Percentiles rank a stretch among this genome's conserved stretches.
These are phyloP conservation scores for Chelidonichthys spinosus DNA, from an alignment of 2,797 vertebrate species.

Conservation along the genomic window DNA sequence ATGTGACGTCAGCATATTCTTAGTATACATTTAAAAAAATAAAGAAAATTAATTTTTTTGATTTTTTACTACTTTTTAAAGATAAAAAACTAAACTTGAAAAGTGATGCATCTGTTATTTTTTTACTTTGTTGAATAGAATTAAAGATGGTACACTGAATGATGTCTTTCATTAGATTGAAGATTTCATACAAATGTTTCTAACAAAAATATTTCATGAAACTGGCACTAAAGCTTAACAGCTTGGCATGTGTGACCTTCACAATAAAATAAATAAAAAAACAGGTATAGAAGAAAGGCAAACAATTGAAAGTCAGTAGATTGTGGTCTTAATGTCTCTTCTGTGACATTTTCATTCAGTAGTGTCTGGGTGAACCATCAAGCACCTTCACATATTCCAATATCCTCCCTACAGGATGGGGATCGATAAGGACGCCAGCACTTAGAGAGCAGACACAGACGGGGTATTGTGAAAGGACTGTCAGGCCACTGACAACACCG, in stretches of 20 bases:
- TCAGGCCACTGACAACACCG: slow-evolving; percentile 89
- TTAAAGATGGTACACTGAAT: not conserved
- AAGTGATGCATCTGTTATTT: not conserved
- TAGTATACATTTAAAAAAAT: no score
- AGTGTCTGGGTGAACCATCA: slow-evolving; percentile 23
- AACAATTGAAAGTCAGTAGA: slow-evolving; percentile 6
- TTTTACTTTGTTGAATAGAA: not conserved
- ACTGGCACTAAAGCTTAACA: not conserved
- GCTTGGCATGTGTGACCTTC: not conserved
- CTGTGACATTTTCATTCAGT: slow-evolving; percentile 15
- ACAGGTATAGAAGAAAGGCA: not conserved
- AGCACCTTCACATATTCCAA: slow-evolving; percentile 36
- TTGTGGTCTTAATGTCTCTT: slow-evolving; percentile 1
- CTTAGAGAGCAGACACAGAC: slow-evolving; percentile 85
- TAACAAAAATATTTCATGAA: not conserved
- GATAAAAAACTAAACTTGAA: not conserved
- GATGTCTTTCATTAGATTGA: not conserved
- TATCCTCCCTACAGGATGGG: slow-evolving; percentile 58
- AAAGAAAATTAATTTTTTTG: not conserved
- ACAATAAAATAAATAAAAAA: no score
- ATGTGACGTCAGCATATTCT: not conserved
- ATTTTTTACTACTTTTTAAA: not conserved
- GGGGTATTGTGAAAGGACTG: slow-evolving; percentile 87
- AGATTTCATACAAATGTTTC: not conserved
- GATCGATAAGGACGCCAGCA: slow-evolving; percentile 86